Base-by-base conservation (phyloP, 1,140 invertebrate genomes). In the Danaus plexippus region DNA sequence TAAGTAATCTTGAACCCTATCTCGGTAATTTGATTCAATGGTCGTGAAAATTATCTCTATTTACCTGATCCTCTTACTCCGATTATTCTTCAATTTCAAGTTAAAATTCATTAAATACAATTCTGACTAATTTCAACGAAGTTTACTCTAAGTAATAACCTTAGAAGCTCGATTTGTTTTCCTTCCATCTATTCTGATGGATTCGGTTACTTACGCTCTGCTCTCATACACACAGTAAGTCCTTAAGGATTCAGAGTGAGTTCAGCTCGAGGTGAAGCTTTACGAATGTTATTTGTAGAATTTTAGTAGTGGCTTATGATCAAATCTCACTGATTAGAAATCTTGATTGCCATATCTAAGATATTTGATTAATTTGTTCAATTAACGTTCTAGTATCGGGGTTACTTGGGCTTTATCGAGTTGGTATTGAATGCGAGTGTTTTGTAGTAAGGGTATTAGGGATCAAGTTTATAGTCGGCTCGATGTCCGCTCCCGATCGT, bases 401-500 rank as follows among this genome's bases (percentile, higher is more conserved):
- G 11, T 41, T n/a, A 41, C 32, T 41, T 51, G 49, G 13, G 43
- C 32, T 51, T 57, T 52, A 58, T 58, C 56, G 50, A 10, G 43
- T 43, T 51, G 42, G 55, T 15, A 52, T 57, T 57, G 48, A 57
- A 57, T 52, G 55, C 55, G 55, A 57, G 55, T 52, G 43, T 57
- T 52, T 49, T 57, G 49, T 57, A 56, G 54, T 56, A 50, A 44
- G 54, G 54, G 51, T 54, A 51, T 50, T 11, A 40, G 48, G 55
- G 61, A 55, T 63, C 61, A 52, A 56, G 64, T 70, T 67, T 69
- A 71, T 57, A 50, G 49, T 45, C 43, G 57, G 57, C 53, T 63
- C 53, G 67, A 61, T 64, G 69, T 63, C 62, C 67, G 56, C 46
- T 55, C 55, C 54, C 58, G 70, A 75, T 75, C 66, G 68, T 73